A percentile compares a stretch with the other conserved stretches of the same genome.
Evolutionary conservation across 2,113 vertebrate genomes (phyloP).

Genomic region (Dromiciops gliroides): DNA sequence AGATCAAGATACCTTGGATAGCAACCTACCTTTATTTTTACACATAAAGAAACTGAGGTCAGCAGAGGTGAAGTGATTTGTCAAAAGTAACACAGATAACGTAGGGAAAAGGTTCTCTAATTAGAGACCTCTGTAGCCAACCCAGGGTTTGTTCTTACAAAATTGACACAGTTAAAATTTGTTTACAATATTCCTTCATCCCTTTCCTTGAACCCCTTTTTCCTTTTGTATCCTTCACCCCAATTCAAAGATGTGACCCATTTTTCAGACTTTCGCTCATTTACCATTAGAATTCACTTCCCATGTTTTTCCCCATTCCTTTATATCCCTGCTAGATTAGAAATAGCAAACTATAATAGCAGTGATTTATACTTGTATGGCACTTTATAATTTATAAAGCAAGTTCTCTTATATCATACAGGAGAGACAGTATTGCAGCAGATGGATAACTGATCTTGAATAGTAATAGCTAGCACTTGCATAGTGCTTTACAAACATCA

Average conservation of each 20-base stretch:
- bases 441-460: neutral
- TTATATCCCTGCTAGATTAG: neutral
- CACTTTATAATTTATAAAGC: neutral
- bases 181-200: neutral
- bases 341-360: neutral
- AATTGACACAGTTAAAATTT: neutral
- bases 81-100: neutral
- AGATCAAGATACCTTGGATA: neutral
- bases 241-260: neutral
- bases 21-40: neutral
- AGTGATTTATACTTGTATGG: neutral
- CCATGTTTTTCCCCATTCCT: neutral
- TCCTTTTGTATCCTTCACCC: neutral
- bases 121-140: neutral
- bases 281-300: neutral
- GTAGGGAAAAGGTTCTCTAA: neutral
- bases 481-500: neutral
- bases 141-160: neutral
- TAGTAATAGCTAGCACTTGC: neutral
- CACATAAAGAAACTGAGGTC: neutral
- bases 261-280: neutral
- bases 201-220: too few relatives aligned
- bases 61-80: neutral
- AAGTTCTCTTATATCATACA: neutral
- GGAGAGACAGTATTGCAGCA: neutral